phyloP scores from a whole-genome alignment of 2,888 invertebrate genomes.

The Conomelus anceps region DNA sequence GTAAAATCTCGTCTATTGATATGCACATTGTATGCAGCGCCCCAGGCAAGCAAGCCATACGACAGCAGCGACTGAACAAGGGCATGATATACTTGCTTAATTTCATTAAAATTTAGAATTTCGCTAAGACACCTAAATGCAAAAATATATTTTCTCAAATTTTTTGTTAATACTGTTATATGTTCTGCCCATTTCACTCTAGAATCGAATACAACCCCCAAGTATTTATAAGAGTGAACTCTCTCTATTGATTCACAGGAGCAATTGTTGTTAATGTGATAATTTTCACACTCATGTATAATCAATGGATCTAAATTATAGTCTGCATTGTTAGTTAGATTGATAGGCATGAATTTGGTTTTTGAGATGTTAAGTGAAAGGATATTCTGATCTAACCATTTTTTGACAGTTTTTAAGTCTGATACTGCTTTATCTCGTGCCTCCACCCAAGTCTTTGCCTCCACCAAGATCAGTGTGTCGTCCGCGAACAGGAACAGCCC shows the following conservation, averaged over 20 bases:
- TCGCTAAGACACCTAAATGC: not conserved
- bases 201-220: not conserved
- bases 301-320: not conserved
- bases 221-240: constrained; percentile 5
- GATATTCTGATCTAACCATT: constrained; percentile 13
- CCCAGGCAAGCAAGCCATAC: not conserved
- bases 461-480: not conserved
- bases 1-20: too few species aligned
- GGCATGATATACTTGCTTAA: not conserved
- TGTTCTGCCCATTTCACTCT: not conserved
- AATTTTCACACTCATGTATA: not conserved
- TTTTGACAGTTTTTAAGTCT: not conserved
- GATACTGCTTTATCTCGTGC: not conserved
- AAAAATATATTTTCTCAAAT: constrained; percentile 7
- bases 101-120: not conserved
- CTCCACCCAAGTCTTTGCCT: constrained; percentile 6
- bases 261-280: not conserved
- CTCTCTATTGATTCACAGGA: not conserved
- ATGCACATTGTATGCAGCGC: too few species aligned
- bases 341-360: too few species aligned
- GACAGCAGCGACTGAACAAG: not conserved
- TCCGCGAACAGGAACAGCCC: too few species aligned
- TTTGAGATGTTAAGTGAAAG: constrained; percentile 9
- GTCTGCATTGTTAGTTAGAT: not conserved
- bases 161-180: not conserved